Percentiles rank a stretch among this genome's conserved stretches.
Conservation (phyloP, 2,888 invertebrate species). For the Ariolimax columbianus region DNA sequence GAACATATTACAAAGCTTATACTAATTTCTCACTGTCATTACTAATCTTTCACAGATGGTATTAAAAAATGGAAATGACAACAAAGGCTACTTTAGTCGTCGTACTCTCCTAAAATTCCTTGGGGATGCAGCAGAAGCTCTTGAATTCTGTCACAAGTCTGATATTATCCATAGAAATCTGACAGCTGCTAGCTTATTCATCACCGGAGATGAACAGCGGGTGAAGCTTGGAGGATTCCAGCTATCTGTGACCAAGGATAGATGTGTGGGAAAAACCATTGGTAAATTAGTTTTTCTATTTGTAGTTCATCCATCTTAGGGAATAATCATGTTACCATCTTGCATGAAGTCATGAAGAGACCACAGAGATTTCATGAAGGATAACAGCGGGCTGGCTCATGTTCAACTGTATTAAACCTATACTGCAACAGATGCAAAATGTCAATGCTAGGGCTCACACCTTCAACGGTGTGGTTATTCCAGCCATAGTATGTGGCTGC, state of each 20-base stretch:
- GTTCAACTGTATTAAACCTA: no score
- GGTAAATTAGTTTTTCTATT: conserved; percentile 34
- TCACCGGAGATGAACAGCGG: neutral
- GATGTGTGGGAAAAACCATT: neutral
- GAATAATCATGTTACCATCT: no score
- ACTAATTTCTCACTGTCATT: no score
- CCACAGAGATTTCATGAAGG: no score
- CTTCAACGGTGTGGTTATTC: no score
- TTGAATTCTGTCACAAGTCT: conserved; percentile 45
- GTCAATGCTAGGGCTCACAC: no score
- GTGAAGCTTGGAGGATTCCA: conserved; percentile 50
- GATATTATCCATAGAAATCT: conserved; percentile 48
- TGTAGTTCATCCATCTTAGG: no score
- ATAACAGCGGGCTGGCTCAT: no score
- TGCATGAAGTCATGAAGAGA: no score
- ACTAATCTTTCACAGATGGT: neutral
- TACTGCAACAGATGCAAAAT: no score
- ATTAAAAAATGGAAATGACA: neutral
- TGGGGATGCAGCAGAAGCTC: conserved; percentile 19
- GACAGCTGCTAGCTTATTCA: conserved; percentile 49
- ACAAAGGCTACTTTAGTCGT: neutral
- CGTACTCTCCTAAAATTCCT: neutral
- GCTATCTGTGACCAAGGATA: conserved; percentile 30
- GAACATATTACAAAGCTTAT: no score
- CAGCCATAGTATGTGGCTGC: no score